phyloP scores from a whole-genome alignment of 2,797 vertebrate species.

The Epinephelus malabaricus region DNA sequence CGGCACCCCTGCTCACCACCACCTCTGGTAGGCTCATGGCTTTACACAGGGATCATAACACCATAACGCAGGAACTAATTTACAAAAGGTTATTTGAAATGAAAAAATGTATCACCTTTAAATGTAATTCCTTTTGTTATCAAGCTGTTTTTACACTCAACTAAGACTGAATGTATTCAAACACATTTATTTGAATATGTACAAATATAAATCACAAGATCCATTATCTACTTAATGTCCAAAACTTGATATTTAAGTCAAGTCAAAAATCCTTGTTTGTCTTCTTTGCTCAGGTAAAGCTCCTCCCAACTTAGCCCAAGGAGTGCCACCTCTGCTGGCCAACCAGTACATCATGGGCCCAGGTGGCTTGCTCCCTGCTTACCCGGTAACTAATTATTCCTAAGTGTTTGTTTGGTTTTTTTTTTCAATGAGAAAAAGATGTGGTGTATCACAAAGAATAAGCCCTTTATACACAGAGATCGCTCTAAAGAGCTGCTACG shows the following conservation, averaged over 20 bases:
- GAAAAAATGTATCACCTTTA: background rate
- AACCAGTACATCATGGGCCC: constrained; percentile 99
- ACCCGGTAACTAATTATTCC: constrained; percentile 89
- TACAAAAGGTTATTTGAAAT: background rate
- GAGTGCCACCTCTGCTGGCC: constrained; percentile 94
- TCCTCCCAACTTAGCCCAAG: constrained; percentile 95
- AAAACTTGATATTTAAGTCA: background rate
- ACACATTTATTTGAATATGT: background rate
- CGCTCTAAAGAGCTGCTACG: rapidly evolving
- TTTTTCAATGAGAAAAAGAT: background rate
- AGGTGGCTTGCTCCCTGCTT: constrained; percentile 97
- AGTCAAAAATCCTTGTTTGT: background rate
- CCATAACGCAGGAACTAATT: background rate
- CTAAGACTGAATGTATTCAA: background rate
- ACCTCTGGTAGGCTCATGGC: constrained; percentile 71
- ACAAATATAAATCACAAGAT: background rate
- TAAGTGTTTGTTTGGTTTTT: background rate
- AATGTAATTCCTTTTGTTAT: background rate
- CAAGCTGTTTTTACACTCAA: background rate
- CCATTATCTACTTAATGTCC: background rate
- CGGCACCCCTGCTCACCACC: constrained; percentile 87
- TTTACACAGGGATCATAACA: background rate
- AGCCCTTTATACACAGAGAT: no score
- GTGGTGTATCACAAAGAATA: background rate
- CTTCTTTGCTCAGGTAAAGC: constrained; percentile 90